Percentiles rank a stretch among this genome's conserved stretches.
These are phyloP conservation scores for Acronicta psi DNA, from an alignment of 2,888 invertebrate genomes.

Conservation along the genomic window DNA sequence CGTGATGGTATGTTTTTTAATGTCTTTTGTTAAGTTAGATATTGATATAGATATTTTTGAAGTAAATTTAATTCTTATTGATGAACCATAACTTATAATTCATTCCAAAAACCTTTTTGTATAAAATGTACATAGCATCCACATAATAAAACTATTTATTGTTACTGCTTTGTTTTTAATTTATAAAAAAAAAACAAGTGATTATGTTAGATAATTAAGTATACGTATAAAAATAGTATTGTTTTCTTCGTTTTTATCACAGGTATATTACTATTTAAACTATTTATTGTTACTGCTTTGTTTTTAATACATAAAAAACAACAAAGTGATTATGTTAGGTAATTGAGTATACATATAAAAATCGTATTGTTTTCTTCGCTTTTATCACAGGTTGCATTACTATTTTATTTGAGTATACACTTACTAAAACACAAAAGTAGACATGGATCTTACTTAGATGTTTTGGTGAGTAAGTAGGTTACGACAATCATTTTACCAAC, in stretches of 20 bases:
- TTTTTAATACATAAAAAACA: constrained; percentile 38
- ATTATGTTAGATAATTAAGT: constrained; percentile 4
- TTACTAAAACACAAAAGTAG: constrained; percentile 8
- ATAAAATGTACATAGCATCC: constrained; percentile 47
- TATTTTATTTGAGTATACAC: constrained; percentile 8
- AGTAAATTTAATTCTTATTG: not conserved
- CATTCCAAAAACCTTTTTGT: constrained; percentile 39
- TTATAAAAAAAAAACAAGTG: constrained; percentile 23
- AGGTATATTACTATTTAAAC: constrained; percentile 46
- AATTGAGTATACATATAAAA: not conserved
- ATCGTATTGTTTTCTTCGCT: constrained; percentile 22
- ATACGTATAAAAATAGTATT: constrained; percentile 12
- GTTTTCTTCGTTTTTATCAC: constrained; percentile 43
- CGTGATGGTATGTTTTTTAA: too few species aligned
- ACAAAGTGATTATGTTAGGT: constrained; percentile 15
- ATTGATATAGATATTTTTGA: constrained; percentile 1
- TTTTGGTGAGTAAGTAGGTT: not conserved
- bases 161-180: constrained; percentile 45
- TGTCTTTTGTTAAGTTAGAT: too few species aligned
- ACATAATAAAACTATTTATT: constrained; percentile 50
- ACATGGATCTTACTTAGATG: too few species aligned
- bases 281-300: constrained; percentile 44
- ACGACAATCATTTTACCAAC: too few species aligned
- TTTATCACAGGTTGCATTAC: constrained; percentile 49
- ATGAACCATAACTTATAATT: constrained; percentile 4